Base-by-base conservation (phyloP, 2,888 invertebrate species). In the Oeneis ivallda region DNA sequence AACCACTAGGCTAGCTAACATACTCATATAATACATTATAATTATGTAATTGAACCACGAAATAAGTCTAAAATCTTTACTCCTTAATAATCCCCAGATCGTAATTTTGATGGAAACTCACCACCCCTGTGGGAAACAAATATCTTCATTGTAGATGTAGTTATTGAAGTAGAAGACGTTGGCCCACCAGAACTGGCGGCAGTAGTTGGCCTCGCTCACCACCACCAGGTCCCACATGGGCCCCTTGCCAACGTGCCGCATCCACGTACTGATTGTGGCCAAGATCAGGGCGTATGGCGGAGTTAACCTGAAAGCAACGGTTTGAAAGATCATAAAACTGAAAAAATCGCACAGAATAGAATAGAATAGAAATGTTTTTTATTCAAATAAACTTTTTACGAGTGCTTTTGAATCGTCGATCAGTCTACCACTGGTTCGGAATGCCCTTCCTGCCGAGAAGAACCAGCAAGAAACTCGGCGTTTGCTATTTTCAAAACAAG, bases 111-210 rank as follows among this genome's bases (percentile, higher is more conserved):
- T 1, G 7, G 45, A 8, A 1, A 69, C 81, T 80, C 53, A 91
- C 92, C 91, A 92, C 15, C 86, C 81, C 70, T 86, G 87, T 9
- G 87, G 83, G 52, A 79, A 73, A 62, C 90, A 89, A 19, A 69
- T 64, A 0, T 79, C 77, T 53, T 87, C 82, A 0, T 78, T 72
- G 17, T 83, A 85, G 49, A 89, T 71, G 64, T 92, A 92, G 75
- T 92, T 92, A 77, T 92, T 91, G 76, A 92, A 62, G 69, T 86
- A 92, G 3, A 92, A 76, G 26, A 92, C 52, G 69, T 92, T 89
- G 0, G 87, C 80, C 92, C 92, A 92, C 91, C 90, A 92, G 77
- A 88, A 87, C 41, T 75, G 79, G 0, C 89, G 74, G 69, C 92
- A 92, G 47, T 84, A 83, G 1, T 50, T 49, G 0, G 85, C 73